These are phyloP conservation scores for Vannuccia rotundouncinata DNA, from an alignment of 2,888 invertebrate species.

Conservation along the genomic window DNA sequence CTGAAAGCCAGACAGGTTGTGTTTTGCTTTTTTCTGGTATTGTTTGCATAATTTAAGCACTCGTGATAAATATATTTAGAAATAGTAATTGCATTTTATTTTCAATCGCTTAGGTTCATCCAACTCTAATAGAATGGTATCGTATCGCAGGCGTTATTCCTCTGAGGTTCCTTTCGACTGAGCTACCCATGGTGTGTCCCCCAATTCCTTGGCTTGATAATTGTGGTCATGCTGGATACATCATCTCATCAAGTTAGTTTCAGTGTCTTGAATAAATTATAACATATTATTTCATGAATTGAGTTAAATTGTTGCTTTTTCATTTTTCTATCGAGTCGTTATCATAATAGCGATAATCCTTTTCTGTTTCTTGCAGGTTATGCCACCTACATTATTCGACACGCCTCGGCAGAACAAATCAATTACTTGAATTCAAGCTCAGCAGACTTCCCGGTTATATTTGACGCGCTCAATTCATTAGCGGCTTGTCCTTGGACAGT, in stretches of 20 bases:
- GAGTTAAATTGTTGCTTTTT: too few relatives aligned
- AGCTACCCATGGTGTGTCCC: conserved; percentile 71
- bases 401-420: not conserved
- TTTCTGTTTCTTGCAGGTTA: conserved; percentile 12
- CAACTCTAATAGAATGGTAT: conserved; percentile 66
- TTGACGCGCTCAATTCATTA: conserved; percentile 88
- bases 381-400: conserved; percentile 7
- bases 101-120: conserved; percentile 89
- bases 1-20: too few relatives aligned
- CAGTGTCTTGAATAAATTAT: conserved; percentile 10
- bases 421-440: not conserved
- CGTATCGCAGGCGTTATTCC: conserved; percentile 65
- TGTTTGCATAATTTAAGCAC: too few relatives aligned
- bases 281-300: conserved; percentile 1
- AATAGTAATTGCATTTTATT: too few relatives aligned
- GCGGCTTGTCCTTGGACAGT: conserved; percentile 84
- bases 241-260: conserved; percentile 65
- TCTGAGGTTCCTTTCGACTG: conserved; percentile 67
- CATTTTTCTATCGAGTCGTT: too few relatives aligned
- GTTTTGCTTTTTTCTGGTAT: too few relatives aligned
- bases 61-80: too few relatives aligned
- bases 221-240: conserved; percentile 67
- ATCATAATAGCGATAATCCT: too few relatives aligned
- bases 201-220: conserved; percentile 73
- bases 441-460: conserved; percentile 41